Percentiles rank a stretch among this genome's conserved stretches.
These are phyloP conservation scores for Periplaneta americana DNA, from an alignment of 1,140 invertebrate genomes.

Conservation along the genomic window DNA sequence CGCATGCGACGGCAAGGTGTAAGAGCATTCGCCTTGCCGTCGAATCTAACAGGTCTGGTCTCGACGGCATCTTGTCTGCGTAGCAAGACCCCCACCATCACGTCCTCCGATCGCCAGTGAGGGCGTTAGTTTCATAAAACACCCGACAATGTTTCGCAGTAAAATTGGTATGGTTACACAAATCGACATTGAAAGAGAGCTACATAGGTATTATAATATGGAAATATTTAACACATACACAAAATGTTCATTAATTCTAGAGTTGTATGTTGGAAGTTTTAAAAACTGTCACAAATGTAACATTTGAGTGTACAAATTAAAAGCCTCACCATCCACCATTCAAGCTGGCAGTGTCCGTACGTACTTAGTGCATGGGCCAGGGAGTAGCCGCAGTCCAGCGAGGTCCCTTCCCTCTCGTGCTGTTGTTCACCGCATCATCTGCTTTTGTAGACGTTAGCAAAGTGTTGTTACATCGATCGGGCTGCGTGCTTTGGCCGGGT, in stretches of 20 bases:
- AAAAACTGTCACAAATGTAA: slow-evolving; percentile 19
- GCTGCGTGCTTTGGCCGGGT: background rate
- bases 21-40: background rate
- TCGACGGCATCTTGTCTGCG: background rate
- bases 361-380: background rate
- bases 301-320: slow-evolving; percentile 15
- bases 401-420: background rate
- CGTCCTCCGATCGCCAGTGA: background rate
- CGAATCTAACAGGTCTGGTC: background rate
- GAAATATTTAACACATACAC: slow-evolving; percentile 16
- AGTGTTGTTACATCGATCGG: background rate
- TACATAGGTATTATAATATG: slow-evolving; percentile 13
- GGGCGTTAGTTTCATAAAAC: slow-evolving; percentile 2
- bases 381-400: background rate
- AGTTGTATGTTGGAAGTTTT: slow-evolving; percentile 20
- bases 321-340: background rate
- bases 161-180: background rate
- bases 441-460: background rate
- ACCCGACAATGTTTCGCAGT: background rate
- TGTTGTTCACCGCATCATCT: background rate
- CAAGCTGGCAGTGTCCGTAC: background rate
- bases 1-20: background rate
- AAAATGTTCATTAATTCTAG: slow-evolving; percentile 20
- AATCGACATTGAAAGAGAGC: background rate
- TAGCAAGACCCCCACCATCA: background rate